These are phyloP conservation scores for Eulemur mongoz DNA, from an alignment of 2,797 vertebrate species.

Conservation along the genomic window DNA sequence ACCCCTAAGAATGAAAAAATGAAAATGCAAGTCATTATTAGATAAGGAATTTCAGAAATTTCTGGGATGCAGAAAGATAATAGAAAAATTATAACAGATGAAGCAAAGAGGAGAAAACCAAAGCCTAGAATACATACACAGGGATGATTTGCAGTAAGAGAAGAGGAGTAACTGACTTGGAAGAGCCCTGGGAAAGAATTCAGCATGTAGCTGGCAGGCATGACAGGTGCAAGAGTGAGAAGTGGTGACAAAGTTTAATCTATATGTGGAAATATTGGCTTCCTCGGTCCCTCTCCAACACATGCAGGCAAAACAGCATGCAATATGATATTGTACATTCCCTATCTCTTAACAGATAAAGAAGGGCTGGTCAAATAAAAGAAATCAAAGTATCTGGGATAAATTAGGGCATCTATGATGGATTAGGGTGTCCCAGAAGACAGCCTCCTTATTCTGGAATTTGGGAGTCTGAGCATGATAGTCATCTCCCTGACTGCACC, in stretches of 20 bases:
- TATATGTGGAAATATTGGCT: neutral
- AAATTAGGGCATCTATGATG: neutral
- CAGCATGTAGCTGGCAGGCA: neutral
- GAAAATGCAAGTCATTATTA: neutral
- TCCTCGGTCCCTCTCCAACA: neutral
- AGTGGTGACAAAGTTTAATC: neutral
- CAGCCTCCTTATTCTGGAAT: neutral
- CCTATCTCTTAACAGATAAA: neutral
- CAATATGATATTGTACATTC: neutral
- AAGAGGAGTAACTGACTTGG: neutral
- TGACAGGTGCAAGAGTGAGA: neutral
- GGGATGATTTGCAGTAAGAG: neutral
- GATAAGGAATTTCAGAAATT: neutral
- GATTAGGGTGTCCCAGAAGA: neutral
- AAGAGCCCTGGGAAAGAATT: neutral
- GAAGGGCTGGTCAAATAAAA: neutral
- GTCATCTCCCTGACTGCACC: neutral
- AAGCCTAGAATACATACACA: neutral
- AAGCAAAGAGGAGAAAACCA: conserved; percentile 2
- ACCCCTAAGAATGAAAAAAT: neutral
- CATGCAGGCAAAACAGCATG: neutral
- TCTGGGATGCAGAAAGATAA: neutral
- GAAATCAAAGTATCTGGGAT: neutral
- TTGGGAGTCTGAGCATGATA: neutral
- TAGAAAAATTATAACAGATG: neutral